Evolutionary conservation across 2,113 vertebrate genomes (phyloP).

Genomic region (Hippocampus comes): DNA sequence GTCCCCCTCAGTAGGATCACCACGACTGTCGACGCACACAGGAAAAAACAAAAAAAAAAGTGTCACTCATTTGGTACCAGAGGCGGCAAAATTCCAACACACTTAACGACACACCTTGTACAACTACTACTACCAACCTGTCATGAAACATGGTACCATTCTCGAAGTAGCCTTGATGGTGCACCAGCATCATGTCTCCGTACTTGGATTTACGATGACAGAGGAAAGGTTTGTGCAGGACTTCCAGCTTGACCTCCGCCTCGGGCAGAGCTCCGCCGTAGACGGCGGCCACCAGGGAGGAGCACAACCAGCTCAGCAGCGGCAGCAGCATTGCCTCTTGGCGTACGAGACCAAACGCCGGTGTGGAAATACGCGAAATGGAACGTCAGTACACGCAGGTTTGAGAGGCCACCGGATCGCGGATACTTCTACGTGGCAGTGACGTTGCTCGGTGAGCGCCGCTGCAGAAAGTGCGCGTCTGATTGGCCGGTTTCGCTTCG

Average conservation of each 20-base stretch:
- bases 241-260: conserved; percentile 81
- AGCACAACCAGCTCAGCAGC: conserved; percentile 53
- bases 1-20: conserved; percentile 77
- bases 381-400: too few species aligned
- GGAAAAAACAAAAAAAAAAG: background rate
- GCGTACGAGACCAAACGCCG: background rate
- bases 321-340: conserved; percentile 57
- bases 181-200: conserved; percentile 84
- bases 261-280: conserved; percentile 78
- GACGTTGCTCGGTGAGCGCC: conserved; percentile 21
- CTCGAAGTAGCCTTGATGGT: conserved; percentile 82
- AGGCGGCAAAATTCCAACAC: too few species aligned
- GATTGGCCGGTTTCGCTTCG: conserved; percentile 38
- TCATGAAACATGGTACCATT: conserved; percentile 84
- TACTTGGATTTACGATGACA: conserved; percentile 83
- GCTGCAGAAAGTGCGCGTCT: conserved; percentile 24
- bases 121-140: conserved; percentile 65
- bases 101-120: too few species aligned
- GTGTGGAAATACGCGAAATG: background rate
- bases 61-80: background rate
- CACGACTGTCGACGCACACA: conserved; percentile 68
- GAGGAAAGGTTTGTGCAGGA: conserved; percentile 84
- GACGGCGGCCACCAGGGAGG: conserved; percentile 50
- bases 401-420: too few species aligned
- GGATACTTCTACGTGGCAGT: conserved; percentile 61